phyloP scores from a whole-genome alignment of 2,797 vertebrate species.

The Myotis planiceps region DNA sequence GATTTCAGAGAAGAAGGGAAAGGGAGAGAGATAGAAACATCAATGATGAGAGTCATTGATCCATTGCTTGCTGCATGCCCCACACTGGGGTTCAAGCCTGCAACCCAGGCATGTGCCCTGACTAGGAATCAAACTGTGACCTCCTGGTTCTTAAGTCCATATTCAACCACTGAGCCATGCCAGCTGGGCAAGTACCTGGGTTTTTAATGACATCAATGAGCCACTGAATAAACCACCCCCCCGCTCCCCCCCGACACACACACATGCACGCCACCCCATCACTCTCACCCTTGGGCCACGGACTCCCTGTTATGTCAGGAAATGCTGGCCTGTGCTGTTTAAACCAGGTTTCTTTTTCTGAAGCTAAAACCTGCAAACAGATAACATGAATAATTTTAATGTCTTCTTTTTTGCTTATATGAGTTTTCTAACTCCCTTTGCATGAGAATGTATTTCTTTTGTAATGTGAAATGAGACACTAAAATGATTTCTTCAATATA shows the following conservation, averaged over 20 bases:
- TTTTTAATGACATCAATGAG: background rate
- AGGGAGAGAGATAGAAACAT: too few relatives aligned
- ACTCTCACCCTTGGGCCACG: background rate
- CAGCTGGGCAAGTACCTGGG: background rate
- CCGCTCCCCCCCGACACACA: too few relatives aligned
- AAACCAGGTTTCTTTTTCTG: background rate
- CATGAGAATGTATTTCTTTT: background rate
- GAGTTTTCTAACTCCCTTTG: background rate
- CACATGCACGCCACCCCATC: too few relatives aligned
- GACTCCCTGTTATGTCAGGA: background rate
- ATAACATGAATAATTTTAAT: background rate
- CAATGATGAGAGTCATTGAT: too few relatives aligned
- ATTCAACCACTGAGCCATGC: too few relatives aligned
- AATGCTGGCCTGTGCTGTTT: background rate
- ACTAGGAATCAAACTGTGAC: too few relatives aligned
- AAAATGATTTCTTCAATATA: background rate
- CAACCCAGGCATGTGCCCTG: too few relatives aligned
- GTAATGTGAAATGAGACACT: background rate
- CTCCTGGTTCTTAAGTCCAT: too few relatives aligned
- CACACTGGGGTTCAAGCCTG: too few relatives aligned
- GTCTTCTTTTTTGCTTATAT: background rate
- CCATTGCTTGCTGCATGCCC: too few relatives aligned
- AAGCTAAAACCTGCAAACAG: background rate
- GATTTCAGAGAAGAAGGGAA: too few relatives aligned
- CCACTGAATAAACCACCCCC: background rate